Evolutionary conservation across 2,888 invertebrate species (phyloP).

Genomic region (Cheilosia urbana): DNA sequence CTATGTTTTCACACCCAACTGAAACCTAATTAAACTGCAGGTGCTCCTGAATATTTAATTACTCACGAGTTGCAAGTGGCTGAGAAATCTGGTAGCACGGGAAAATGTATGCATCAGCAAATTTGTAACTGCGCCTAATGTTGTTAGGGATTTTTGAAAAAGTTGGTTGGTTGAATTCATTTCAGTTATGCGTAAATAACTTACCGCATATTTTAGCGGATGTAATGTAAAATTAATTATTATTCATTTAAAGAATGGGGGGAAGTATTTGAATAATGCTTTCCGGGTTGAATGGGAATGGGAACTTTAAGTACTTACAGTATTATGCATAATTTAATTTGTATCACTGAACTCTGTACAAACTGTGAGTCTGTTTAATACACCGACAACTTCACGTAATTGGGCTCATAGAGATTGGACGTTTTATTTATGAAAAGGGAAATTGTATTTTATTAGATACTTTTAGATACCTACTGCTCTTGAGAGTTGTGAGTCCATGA

Average conservation of each 20-base stretch:
- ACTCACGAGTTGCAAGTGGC: conserved; percentile 50
- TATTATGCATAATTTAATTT: no score
- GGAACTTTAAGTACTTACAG: background rate
- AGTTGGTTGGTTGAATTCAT: background rate
- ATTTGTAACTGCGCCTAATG: conserved; percentile 50
- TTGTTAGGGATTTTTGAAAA: conserved; percentile 2
- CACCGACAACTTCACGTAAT: no score
- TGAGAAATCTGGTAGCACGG: conserved; percentile 49
- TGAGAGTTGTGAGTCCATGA: no score
- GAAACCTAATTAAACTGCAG: conserved; percentile 69
- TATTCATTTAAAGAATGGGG: background rate
- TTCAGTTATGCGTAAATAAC: background rate
- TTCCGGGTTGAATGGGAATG: no score
- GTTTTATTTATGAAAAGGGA: no score
- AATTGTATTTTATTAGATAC: no score
- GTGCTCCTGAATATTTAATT: conserved; percentile 68
- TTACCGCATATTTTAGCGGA: background rate
- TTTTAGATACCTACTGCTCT: no score
- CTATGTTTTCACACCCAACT: conserved; percentile 30
- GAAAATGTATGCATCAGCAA: conserved; percentile 55
- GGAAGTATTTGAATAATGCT: background rate
- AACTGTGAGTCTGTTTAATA: no score
- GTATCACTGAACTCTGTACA: no score
- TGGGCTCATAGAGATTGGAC: no score
- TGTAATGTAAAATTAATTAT: background rate